Base-by-base conservation (phyloP, 2,113 vertebrate genomes). In the Macheiramphus alcinus region DNA sequence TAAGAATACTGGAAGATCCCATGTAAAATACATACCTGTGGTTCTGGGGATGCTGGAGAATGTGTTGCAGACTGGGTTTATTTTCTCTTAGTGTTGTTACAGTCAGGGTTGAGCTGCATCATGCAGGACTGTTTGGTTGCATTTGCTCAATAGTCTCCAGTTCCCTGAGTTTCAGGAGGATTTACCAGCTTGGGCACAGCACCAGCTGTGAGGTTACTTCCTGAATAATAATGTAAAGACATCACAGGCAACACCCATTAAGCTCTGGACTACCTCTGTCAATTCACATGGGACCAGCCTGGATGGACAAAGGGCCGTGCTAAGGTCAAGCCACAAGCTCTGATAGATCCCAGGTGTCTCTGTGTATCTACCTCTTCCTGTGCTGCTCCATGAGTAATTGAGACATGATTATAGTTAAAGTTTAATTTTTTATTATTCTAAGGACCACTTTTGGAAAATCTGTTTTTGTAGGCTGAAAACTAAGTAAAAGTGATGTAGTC, bases 221-320 rank as follows among this genome's bases (percentile, higher is more conserved):
- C 10, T 52, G 9, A 34, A 10, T 38, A 43, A 13, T 43, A 34
- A 29, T 4, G 8, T 47, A 36, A 50, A 80, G 36, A 27, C 29
- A 22, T 43, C 26, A 18, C 3, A 1, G n/a, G 27, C 66, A 72
- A 74, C 52, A 78, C n/a, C 29, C 9, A 2, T 62, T 56, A 43
- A 73, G 50, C 34, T 88, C 82, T 83, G 80, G 20, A 26, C 45
- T 82, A 1, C 13, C 63, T 80, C 27, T 62, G 0, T 48, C 45
- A n/a, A 45, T 53, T 58, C n/a, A 15, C 0, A 0, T 76, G 45
- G 22, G n/a, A 16, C 66, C 58, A 45, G 70, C 17, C 10, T 70
- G 86, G 48, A 15, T 70, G 63, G 85, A 5, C 21, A 58, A 76
- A 92, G 67, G 79, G 79, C 58, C 53, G 62, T n/a, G 40, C 70